Percentiles rank a stretch among this genome's conserved stretches.
phyloP scores from a whole-genome alignment of 2,113 vertebrate species.

The Tragulus kanchil region DNA sequence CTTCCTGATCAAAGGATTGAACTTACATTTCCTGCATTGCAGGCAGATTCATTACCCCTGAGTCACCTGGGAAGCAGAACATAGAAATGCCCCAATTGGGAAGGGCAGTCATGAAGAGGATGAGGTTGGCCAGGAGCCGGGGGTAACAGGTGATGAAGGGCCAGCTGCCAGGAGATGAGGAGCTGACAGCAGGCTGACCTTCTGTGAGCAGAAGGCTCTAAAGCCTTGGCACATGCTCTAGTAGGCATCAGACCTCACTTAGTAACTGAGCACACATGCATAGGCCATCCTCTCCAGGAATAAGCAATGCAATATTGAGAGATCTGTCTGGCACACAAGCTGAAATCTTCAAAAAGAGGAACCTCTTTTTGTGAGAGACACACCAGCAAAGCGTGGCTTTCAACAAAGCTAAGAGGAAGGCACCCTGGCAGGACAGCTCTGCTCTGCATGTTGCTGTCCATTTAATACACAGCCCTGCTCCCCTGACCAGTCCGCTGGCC shows the following conservation, averaged over 20 bases:
- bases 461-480: neutral
- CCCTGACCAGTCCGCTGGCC: neutral
- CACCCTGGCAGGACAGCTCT: neutral
- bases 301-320: neutral
- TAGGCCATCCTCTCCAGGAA: neutral
- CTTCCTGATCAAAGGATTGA: neutral
- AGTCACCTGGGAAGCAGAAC: neutral
- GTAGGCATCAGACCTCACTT: neutral
- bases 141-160: neutral
- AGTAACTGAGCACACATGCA: neutral
- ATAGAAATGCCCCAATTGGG: neutral
- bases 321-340: neutral
- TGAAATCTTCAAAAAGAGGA: neutral
- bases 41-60: neutral
- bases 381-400: conserved; percentile 3
- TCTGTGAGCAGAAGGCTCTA: neutral
- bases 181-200: neutral
- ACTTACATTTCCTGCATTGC: neutral
- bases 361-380: neutral
- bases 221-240: neutral
- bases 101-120: neutral
- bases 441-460: neutral
- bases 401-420: neutral
- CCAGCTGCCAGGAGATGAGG: neutral
- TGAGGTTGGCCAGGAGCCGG: neutral